A percentile compares a stretch with the other conserved stretches of the same genome.
Evolutionary conservation across 2,888 invertebrate genomes (phyloP).

Genomic region (Troides oblongomaculatus): DNA sequence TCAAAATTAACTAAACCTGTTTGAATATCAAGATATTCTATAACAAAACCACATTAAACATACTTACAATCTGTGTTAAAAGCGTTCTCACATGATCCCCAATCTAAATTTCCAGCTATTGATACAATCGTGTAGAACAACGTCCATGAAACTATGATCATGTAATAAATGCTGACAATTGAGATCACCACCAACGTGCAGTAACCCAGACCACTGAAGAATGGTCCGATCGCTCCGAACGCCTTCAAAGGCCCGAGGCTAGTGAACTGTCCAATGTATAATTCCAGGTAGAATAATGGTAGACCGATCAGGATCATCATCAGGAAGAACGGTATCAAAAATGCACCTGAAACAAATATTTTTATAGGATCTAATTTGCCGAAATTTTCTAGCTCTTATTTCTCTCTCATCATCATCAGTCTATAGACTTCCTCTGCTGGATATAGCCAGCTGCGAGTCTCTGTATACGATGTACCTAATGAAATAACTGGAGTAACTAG

Average conservation of each 20-base stretch:
- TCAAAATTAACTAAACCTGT: too few relatives aligned
- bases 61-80: slow-evolving; percentile 82
- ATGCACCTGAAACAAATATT: slow-evolving; percentile 82
- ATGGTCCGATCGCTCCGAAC: slow-evolving; percentile 82
- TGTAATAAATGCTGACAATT: slow-evolving; percentile 88
- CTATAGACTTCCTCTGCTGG: neutral
- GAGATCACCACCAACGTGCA: slow-evolving; percentile 85
- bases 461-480: too few relatives aligned
- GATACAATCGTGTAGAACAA: slow-evolving; percentile 87
- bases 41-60: neutral
- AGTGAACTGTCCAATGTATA: slow-evolving; percentile 89
- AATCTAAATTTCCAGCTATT: slow-evolving; percentile 81
- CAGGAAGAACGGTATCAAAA: slow-evolving; percentile 85
- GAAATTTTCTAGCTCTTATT: neutral
- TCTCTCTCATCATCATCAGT: neutral
- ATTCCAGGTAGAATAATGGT: slow-evolving; percentile 89
- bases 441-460: neutral
- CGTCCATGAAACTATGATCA: slow-evolving; percentile 89
- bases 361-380: neutral
- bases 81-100: slow-evolving; percentile 84
- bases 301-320: slow-evolving; percentile 88
- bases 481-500: too few relatives aligned
- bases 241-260: slow-evolving; percentile 86
- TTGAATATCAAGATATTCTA: too few relatives aligned
- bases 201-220: slow-evolving; percentile 82